Conservation (phyloP, 2,797 vertebrate species). For the Lateolabrax maculatus region DNA sequence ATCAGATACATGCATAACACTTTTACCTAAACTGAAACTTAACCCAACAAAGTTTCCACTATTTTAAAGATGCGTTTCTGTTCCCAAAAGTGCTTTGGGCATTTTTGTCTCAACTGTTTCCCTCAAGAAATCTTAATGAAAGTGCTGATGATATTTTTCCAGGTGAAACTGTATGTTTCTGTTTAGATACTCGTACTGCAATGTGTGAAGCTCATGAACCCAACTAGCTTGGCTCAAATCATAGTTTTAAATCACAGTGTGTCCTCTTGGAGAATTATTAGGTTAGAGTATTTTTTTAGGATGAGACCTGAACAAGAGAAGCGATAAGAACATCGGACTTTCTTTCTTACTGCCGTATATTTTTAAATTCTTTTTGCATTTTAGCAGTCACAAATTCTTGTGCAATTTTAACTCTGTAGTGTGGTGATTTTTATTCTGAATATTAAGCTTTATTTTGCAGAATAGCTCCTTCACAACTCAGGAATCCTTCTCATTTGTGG, state of each 20-base stretch:
- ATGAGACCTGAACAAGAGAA: neutral
- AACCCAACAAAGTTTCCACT: slow-evolving; percentile 51
- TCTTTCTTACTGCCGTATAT: neutral
- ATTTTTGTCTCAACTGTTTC: slow-evolving; percentile 31
- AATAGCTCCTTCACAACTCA: neutral
- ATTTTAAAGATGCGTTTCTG: slow-evolving; percentile 51
- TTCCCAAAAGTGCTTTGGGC: slow-evolving; percentile 16
- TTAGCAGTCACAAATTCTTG: neutral
- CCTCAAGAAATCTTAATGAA: slow-evolving; percentile 2
- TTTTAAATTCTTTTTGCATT: neutral
- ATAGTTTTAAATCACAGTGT: neutral
- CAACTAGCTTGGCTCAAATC: neutral
- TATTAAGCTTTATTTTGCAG: neutral
- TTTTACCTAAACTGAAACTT: slow-evolving; percentile 63
- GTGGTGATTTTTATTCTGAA: neutral
- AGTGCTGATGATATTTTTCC: slow-evolving; percentile 16
- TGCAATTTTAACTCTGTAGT: neutral
- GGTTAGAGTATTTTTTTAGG: neutral
- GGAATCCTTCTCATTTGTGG: neutral
- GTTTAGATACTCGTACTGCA: neutral
- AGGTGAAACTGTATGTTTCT: slow-evolving; percentile 29
- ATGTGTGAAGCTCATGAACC: neutral
- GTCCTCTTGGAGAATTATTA: neutral
- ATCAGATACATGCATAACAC: slow-evolving; percentile 11
- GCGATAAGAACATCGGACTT: neutral